A percentile compares a stretch with the other conserved stretches of the same genome.
Evolutionary conservation across 1,140 invertebrate species (phyloP).

Genomic region (Hirudo medicinalis): DNA sequence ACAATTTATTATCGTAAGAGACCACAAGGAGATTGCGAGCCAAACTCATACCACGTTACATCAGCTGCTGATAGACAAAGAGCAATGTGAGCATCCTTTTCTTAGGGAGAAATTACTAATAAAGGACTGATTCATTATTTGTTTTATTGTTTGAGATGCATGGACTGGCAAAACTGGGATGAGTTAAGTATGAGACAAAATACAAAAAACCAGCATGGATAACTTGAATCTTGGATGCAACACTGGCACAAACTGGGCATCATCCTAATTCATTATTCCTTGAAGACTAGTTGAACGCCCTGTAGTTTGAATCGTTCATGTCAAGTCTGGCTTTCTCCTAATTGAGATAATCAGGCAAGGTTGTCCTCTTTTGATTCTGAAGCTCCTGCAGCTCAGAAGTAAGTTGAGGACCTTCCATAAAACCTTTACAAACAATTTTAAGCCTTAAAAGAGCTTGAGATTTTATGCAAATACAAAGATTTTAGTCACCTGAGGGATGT

Average conservation of each 20-base stretch:
- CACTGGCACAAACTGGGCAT: neutral
- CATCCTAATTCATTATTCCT: neutral
- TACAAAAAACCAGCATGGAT: neutral
- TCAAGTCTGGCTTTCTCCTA: too few species aligned
- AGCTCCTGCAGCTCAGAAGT: too few species aligned
- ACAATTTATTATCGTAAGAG: too few species aligned
- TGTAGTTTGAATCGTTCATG: too few species aligned
- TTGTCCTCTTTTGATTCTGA: too few species aligned
- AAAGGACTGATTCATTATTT: neutral
- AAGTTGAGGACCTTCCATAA: too few species aligned
- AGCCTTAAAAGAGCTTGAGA: too few species aligned
- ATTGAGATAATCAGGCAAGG: too few species aligned
- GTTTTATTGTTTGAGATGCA: neutral
- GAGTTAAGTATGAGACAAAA: neutral
- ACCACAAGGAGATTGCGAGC: neutral
- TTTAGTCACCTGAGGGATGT: too few species aligned
- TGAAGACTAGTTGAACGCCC: neutral
- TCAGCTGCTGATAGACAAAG: neutral
- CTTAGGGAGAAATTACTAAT: neutral
- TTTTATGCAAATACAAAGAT: too few species aligned
- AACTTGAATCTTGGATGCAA: neutral
- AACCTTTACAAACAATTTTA: too few species aligned
- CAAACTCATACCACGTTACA: neutral
- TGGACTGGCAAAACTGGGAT: neutral
- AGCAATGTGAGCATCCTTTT: constrained; percentile 1